These are phyloP conservation scores for Helicoverpa armigera DNA, from an alignment of 1,140 invertebrate genomes.

Conservation along the genomic window DNA sequence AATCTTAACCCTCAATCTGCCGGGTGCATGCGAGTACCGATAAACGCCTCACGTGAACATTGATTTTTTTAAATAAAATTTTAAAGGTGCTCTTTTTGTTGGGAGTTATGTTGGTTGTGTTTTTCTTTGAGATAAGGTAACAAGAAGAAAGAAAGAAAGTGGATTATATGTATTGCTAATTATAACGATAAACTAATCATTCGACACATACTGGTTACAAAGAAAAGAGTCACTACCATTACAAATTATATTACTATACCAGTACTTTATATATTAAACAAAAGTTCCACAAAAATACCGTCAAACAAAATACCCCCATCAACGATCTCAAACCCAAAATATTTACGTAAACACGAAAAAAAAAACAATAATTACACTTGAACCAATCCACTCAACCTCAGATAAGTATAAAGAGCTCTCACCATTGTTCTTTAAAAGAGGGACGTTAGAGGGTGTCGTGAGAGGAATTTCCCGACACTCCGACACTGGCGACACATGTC, in stretches of 20 bases:
- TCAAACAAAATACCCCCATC: too few species aligned
- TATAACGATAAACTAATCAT: too few species aligned
- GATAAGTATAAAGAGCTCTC: conserved; percentile 15
- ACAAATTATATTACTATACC: too few species aligned
- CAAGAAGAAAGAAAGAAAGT: too few species aligned
- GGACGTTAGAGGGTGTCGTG: conserved; percentile 57
- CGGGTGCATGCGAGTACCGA: conserved; percentile 68
- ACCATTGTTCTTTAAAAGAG: conserved; percentile 59
- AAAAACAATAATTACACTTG: conserved; percentile 15
- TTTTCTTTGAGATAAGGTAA: neutral
- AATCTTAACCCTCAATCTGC: conserved; percentile 82
- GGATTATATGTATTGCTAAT: too few species aligned
- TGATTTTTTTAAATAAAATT: conserved; percentile 70
- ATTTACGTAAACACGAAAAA: neutral
- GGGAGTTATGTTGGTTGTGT: too few species aligned
- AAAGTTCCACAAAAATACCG: neutral
- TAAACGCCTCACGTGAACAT: conserved; percentile 73
- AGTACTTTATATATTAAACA: too few species aligned
- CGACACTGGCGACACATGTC: conserved; percentile 67
- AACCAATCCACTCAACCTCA: neutral
- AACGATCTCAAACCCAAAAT: too few species aligned
- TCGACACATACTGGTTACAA: too few species aligned
- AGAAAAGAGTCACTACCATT: too few species aligned
- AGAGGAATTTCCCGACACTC: conserved; percentile 58
- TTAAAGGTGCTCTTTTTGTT: conserved; percentile 16